Base-by-base conservation (phyloP, 2,113 vertebrate genomes). In the Myiagra hebetior region DNA sequence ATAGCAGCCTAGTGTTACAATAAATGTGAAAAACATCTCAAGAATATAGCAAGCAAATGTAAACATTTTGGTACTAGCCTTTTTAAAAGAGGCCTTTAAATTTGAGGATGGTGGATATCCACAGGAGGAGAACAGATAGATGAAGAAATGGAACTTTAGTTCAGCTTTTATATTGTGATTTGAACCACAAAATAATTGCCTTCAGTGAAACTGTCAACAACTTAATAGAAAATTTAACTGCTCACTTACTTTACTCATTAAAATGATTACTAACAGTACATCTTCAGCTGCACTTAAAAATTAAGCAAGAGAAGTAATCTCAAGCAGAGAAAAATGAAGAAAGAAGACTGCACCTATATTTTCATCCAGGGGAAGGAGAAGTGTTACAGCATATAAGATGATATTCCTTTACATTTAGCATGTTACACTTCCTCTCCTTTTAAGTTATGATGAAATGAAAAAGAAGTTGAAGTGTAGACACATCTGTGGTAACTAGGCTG, bases 141-240 rank as follows among this genome's bases (percentile, higher is more conserved):
- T 31, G 10, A 6, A 70, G 68, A 70, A 86, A 77, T 5, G 0
- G 37, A 53, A 69, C 37, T 80, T 86, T 63, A 70, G 55, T 50
- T 18, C 27, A 49, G 50, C 50, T 67, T 86, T 65, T 63, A 59
- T 63, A 39, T 73, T 84, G 55, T 59, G 76, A 86, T 86, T 93
- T 81, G 89, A 92, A 65, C 13, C 21, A 80, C 8, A 70, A 86
- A 91, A 83, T 95, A 88, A 77, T 91, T 91, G 56, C 1, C 1
- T 86, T 93, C 55, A 74, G 50, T 59, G 60, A 93, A 96, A 95
- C 42, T 80, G 68, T 91, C 94, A 96, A 86, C 94, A 92, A n/a
- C 72, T 92, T 96, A 95, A 93, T 84, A 84, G 76, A 81, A 95
- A 93, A 91, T 96, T 92, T 88, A 96, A 86, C 85, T 93, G 42